Conservation (phyloP, 2,888 invertebrate species). For the Scrobipalpa atriplicella region DNA sequence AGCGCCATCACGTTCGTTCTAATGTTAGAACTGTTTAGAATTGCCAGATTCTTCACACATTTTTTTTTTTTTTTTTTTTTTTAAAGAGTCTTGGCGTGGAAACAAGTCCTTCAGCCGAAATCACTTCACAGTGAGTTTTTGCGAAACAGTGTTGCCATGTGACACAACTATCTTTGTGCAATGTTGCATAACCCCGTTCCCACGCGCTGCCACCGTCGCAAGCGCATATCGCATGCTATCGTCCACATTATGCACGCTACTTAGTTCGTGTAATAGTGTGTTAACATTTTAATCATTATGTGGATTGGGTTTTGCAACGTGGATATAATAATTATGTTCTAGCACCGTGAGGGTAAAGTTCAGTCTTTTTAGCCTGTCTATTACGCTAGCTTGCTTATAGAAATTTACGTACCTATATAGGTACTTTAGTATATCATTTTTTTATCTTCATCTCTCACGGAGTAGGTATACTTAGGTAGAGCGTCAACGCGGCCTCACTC, state of each 20-base stretch:
- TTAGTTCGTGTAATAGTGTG: constrained; percentile 17
- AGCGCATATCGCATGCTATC: constrained; percentile 5
- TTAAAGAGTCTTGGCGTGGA: too few relatives aligned
- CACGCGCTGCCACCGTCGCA: constrained; percentile 23
- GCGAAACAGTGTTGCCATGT: constrained; percentile 14
- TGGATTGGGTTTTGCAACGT: not conserved
- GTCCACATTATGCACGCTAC: constrained; percentile 20
- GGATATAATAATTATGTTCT: not conserved
- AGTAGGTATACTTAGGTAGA: too few relatives aligned
- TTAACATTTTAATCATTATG: constrained; percentile 14
- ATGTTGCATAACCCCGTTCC: constrained; percentile 30
- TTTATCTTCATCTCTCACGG: too few relatives aligned
- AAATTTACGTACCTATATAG: too few relatives aligned
- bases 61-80: too few relatives aligned
- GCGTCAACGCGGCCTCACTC: too few relatives aligned
- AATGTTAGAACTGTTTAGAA: not conserved
- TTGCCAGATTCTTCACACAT: constrained; percentile 8
- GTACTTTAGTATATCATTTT: too few relatives aligned
- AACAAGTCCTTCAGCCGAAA: too few relatives aligned
- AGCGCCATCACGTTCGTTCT: too few relatives aligned
- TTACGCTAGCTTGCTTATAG: too few relatives aligned
- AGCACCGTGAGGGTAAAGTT: not conserved
- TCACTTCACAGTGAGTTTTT: too few relatives aligned
- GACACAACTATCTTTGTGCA: constrained; percentile 26
- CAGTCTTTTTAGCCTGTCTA: too few relatives aligned